A percentile compares a stretch with the other conserved stretches of the same genome.
phyloP scores from a whole-genome alignment of 2,113 vertebrate genomes.

The Emydura subglobosa region DNA sequence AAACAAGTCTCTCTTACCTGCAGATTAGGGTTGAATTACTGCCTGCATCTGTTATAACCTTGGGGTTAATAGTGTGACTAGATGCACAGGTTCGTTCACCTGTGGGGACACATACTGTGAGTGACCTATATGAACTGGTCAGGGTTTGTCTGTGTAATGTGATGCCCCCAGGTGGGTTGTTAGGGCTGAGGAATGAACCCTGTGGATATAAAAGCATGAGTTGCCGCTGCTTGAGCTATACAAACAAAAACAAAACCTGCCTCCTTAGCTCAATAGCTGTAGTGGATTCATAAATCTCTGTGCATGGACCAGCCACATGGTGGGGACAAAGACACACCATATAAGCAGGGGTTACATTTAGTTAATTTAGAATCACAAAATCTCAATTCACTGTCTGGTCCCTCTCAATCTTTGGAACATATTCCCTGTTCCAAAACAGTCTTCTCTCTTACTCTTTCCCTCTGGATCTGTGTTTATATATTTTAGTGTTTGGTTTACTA shows the following conservation, averaged over 20 bases:
- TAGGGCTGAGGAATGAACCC: neutral
- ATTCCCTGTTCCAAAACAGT: neutral
- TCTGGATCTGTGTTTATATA: neutral
- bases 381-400: neutral
- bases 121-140: neutral
- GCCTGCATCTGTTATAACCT: neutral
- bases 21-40: too few species aligned
- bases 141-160: neutral
- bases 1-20: too few species aligned
- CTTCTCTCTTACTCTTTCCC: neutral
- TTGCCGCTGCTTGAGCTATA: neutral
- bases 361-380: conserved; percentile 1
- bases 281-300: neutral
- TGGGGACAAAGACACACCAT: conserved; percentile 52
- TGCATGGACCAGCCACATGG: conserved; percentile 41
- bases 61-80: neutral
- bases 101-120: neutral
- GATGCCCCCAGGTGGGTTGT: neutral
- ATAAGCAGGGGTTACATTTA: neutral
- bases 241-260: neutral
- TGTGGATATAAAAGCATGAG: neutral
- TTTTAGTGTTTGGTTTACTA: neutral
- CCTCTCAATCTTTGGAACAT: neutral
- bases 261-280: neutral
- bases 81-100: neutral